Evolutionary conservation across 2,113 vertebrate genomes (phyloP).

Genomic region (Elgaria multicarinata): DNA sequence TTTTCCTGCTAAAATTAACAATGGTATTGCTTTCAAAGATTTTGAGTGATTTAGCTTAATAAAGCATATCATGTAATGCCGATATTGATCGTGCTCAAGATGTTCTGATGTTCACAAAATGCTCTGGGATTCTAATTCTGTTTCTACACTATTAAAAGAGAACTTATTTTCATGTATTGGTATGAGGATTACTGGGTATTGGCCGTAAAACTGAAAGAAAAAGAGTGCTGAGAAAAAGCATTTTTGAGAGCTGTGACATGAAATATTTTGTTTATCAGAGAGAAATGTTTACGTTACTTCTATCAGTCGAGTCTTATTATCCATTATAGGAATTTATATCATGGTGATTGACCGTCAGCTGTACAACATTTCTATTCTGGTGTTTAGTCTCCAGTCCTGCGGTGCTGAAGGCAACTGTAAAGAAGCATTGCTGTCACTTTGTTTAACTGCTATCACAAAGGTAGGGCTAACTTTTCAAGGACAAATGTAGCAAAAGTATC

Average conservation of each 20-base stretch:
- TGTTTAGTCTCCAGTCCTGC: conserved; percentile 59
- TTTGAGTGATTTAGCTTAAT: conserved; percentile 36
- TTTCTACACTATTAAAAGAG: conserved; percentile 33
- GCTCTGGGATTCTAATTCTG: conserved; percentile 54
- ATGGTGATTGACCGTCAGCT: conserved; percentile 32
- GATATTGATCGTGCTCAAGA: conserved; percentile 24
- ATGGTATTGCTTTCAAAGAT: conserved; percentile 20
- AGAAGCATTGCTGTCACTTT: conserved; percentile 40
- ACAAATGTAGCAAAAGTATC: conserved; percentile 89
- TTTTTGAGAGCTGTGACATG: conserved; percentile 25
- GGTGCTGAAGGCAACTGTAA: conserved; percentile 52
- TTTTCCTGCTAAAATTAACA: conserved; percentile 49
- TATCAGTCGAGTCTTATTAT: neutral
- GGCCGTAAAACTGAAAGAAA: conserved; percentile 49
- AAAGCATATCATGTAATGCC: conserved; percentile 29
- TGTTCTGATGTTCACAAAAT: neutral
- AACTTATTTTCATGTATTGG: conserved; percentile 43
- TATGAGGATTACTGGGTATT: conserved; percentile 46
- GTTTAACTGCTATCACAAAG: conserved; percentile 44
- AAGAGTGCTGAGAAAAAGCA: conserved; percentile 28
- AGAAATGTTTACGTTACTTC: conserved; percentile 5
- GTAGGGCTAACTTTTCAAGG: conserved; percentile 86
- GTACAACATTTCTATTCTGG: conserved; percentile 47
- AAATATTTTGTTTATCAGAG: neutral
- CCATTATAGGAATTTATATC: neutral